These are phyloP conservation scores for Heteromormyrus szaboi DNA, from an alignment of 2,797 vertebrate genomes.

Conservation along the genomic window DNA sequence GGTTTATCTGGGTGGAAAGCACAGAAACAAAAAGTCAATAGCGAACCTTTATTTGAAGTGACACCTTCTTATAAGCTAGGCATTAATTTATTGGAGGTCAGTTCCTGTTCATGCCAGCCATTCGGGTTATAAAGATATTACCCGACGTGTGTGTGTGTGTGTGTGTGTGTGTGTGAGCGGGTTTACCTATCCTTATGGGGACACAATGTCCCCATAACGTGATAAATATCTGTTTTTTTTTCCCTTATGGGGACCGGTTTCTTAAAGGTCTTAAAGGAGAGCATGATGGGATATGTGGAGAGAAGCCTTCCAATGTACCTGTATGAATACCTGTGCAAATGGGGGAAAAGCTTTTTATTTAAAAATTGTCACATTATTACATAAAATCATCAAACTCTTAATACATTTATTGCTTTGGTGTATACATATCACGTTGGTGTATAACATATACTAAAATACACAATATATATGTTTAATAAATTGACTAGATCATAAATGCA, in stretches of 20 bases:
- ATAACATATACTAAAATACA: not conserved
- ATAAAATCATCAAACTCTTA: not conserved
- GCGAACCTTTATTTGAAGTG: not conserved
- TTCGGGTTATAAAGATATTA: not conserved
- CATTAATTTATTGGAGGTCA: not conserved
- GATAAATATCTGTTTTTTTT: no score
- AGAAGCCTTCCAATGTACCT: not conserved
- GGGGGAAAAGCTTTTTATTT: not conserved
- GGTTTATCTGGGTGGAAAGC: not conserved
- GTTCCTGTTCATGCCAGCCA: not conserved
- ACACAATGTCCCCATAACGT: no score
- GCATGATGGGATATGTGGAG: not conserved
- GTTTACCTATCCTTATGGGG: no score
- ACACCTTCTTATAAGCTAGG: not conserved
- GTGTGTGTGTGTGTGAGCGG: no score
- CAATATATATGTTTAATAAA: not conserved
- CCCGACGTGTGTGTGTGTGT: not conserved
- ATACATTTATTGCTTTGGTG: not conserved
- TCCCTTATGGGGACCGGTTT: no score
- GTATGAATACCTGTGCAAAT: not conserved
- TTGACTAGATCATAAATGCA: not conserved
- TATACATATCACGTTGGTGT: not conserved
- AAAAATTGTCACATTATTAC: not conserved
- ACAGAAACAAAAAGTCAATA: not conserved
- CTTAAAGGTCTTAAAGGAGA: not conserved